Evolutionary conservation across 2,113 vertebrate species (phyloP), one percentile per base, ranked within the genome.

Genomic region (Rhabdomys dilectus): DNA sequence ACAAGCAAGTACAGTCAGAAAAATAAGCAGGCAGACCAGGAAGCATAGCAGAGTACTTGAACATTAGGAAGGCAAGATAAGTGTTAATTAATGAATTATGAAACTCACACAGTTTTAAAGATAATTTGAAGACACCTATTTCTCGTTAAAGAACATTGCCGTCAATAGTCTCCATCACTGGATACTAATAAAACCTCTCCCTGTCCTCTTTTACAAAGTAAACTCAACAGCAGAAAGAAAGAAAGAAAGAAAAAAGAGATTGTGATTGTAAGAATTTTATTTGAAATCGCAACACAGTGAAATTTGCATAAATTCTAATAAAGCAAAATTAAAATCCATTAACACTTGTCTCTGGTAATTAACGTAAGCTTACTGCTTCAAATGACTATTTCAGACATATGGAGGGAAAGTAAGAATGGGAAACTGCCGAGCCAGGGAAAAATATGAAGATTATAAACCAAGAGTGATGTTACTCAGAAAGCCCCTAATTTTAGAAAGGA

Each of bases 291-390:
- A 97, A 97, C 62, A 90, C 95, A 98, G 96, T 91, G 72, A 75
- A 94, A 99, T 99, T 98, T 99, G 98, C 98, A 99, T 99, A 98
- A 98, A 98, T 96, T 98, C 98, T 98, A 98, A 99, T 98, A 99
- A 98, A 98, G 96, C 96, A 97, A 98, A 98, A 98, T 99, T 98
- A 98, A 98, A 98, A 98, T 98, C 99, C 98, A 99, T 99, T 99
- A 99, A 98, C 98, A 98, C 98, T 99, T 99, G 98, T 99, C 98
- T 98, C 97, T 98, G 98, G 98, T 98, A 98, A 99, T 99, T 99
- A 99, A 98, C 92, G 96, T 98, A 97, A 98, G 96, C 98, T 99
- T 98, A 95, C 96, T 98, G 82, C 98, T 98, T 98, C 98, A 98
- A 98, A 97, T 97, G 97, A 98, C 93, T 98, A 86, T 98, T 98